A percentile compares a stretch with the other conserved stretches of the same genome.
These are phyloP conservation scores for Halocynthia roretzi DNA, from an alignment of 23 tunicate genomes.

Conservation along the genomic window DNA sequence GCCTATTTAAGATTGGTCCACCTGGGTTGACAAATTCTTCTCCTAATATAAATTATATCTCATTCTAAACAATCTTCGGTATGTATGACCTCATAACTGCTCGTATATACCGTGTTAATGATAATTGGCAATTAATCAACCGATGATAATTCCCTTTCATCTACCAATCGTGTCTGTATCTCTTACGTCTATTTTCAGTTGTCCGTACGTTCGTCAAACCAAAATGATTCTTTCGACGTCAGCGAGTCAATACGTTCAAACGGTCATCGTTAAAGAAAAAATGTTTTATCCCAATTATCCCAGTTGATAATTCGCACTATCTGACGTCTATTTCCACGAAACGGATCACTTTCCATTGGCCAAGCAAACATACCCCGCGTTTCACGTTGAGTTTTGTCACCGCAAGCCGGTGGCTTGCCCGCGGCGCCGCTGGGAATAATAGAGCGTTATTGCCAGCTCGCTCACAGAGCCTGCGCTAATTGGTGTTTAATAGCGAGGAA, in stretches of 20 bases:
- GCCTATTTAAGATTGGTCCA: too few relatives aligned
- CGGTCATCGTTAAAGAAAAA: too few relatives aligned
- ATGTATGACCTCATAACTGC: too few relatives aligned
- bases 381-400: background rate
- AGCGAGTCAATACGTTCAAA: too few relatives aligned
- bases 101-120: too few relatives aligned
- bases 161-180: background rate
- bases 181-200: background rate
- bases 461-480: background rate
- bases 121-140: too few relatives aligned
- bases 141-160: too few relatives aligned
- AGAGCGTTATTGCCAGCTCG: background rate
- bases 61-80: too few relatives aligned
- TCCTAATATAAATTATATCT: too few relatives aligned
- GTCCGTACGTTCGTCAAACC: too few relatives aligned
- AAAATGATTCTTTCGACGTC: too few relatives aligned
- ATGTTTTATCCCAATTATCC: background rate
- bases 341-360: conserved; percentile 1
- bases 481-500: conserved; percentile 21
- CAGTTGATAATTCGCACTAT: background rate
- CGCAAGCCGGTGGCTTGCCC: conserved; percentile 7
- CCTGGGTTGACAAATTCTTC: too few relatives aligned
- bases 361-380: background rate
- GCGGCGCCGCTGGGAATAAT: background rate
- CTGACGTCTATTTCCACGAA: conserved; percentile 2